Base-by-base conservation (phyloP, 2,888 invertebrate species). In the Synergus itoensis region DNA sequence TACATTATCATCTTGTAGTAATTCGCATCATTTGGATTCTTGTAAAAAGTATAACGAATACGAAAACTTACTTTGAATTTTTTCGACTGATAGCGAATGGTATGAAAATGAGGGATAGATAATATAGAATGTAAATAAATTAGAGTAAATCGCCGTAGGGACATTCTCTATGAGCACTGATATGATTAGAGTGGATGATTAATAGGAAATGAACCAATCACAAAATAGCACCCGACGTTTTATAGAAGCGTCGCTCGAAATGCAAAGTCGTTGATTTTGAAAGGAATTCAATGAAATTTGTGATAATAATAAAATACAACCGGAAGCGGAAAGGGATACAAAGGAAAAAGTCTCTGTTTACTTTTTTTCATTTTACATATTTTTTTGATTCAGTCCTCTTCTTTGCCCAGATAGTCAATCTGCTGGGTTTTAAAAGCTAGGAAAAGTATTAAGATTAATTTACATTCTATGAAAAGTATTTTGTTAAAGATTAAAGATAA, bases 381-480 rank as follows among this genome's bases (percentile, higher is more conserved):
- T 53, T 14, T n/a, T 73, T 73, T 53, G 73, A n/a, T 73, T 73
- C 36, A 53, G 53, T 73, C 53, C 53, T 16, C 12, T 73, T 57
- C 73, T 14, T 73, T 40, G 73, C 53, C 73, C 73, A 73, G 48
- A n/a, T 40, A 53, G 18, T 28, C 73, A n/a, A 53, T 40, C 36
- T 36, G 9, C 53, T 73, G 53, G 53, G 73, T 5, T 16, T 73
- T 73, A n/a, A 43, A 67, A 67, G 45, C 48, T 57, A 73, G 73
- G 73, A 53, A 73, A 53, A 73, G 73, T 73, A 73, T 73, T 73
- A 73, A 57, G 53, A 73, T 28, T 28, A 28, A 28, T 73, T 73
- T 73, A 73, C 73, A 73, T 73, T 73, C 73, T 48, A 73, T 73
- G n/a, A 73, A 57, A 73, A 73, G 73, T 73, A 73, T 73, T 73